Conservation (phyloP, 2,888 invertebrate species). For the Chloroclysta siterata region DNA sequence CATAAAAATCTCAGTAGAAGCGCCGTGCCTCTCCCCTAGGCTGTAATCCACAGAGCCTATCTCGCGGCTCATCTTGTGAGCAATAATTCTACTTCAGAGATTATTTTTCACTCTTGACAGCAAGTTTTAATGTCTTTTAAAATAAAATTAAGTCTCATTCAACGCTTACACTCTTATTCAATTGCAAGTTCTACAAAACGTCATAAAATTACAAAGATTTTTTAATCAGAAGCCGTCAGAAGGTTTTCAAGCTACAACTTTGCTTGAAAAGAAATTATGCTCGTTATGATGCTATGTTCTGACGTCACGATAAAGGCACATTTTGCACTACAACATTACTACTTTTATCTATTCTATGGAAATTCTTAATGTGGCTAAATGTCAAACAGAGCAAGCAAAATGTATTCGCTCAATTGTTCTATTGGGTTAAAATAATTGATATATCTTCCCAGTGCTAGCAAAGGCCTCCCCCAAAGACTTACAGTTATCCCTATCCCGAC, state of each 20-base stretch:
- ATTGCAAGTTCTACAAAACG: conserved; percentile 47
- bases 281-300: too few relatives aligned
- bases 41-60: conserved; percentile 66
- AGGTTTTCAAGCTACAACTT: too few relatives aligned
- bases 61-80: conserved; percentile 75
- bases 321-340: too few relatives aligned
- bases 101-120: conserved; percentile 81
- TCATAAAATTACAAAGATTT: conserved; percentile 39
- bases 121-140: conserved; percentile 81
- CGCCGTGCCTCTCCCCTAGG: conserved; percentile 26
- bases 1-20: conserved; percentile 31
- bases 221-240: conserved; percentile 9
- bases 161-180: conserved; percentile 53
- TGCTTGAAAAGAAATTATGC: background rate
- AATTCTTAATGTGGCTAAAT: too few relatives aligned
- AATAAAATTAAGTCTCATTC: conserved; percentile 73
- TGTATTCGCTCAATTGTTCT: too few relatives aligned
- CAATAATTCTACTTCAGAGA: conserved; percentile 76
- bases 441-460: too few relatives aligned
- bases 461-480: too few relatives aligned
- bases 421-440: too few relatives aligned
- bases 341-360: too few relatives aligned
- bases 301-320: too few relatives aligned
- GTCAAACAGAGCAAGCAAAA: too few relatives aligned
- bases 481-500: too few relatives aligned